Evolutionary conservation across 2,888 invertebrate species (phyloP), one percentile per base, ranked within the genome.

Genomic region (Aplocera efformata): DNA sequence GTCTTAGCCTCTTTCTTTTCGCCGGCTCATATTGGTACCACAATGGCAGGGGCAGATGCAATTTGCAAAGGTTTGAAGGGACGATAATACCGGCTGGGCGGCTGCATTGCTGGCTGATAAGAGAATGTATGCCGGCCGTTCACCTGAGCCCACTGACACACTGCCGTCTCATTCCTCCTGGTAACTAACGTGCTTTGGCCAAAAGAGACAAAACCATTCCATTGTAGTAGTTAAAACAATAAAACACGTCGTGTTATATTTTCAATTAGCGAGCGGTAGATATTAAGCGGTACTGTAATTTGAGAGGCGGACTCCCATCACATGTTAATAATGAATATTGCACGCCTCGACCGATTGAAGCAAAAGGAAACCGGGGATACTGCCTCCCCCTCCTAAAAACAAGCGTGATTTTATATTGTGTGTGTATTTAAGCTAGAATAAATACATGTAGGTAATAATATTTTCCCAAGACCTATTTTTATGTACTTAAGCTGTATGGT

Each of bases 51-150:
- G 72, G 73, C 79, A 84, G 79, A 78, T 81, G 80, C 54, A 26
- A 34, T n/a, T 1, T 20, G 9, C 6, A 13, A 28, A 13, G 13
- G n/a, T 7, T 2, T 17, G 7, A 7, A 11, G n/a, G 3, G 50
- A 66, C 79, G 73, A 76, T 73, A 77, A 75, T 75, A 76, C 76
- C 74, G 79, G 74, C 69, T 5, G n/a, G n/a, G n/a, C 13, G 13
- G 13, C 68, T 64, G 58, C 69, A 61, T 8, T 40, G 68, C 65
- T 86, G 84, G 68, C 65, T 86, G 84, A 86, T 86, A 85, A 83
- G 75, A 69, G 69, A 83, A 86, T 84, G 80, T 86, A 68, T 81
- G 84, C 68, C 82, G 85, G 82, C 68, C 86, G 71, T 85, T 85
- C 80, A 86, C 84, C 86, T 74, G 80, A 76, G 63, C 79, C 80